Evolutionary conservation across 1,140 invertebrate species (phyloP).

Genomic region (Eufriesea mexicana): DNA sequence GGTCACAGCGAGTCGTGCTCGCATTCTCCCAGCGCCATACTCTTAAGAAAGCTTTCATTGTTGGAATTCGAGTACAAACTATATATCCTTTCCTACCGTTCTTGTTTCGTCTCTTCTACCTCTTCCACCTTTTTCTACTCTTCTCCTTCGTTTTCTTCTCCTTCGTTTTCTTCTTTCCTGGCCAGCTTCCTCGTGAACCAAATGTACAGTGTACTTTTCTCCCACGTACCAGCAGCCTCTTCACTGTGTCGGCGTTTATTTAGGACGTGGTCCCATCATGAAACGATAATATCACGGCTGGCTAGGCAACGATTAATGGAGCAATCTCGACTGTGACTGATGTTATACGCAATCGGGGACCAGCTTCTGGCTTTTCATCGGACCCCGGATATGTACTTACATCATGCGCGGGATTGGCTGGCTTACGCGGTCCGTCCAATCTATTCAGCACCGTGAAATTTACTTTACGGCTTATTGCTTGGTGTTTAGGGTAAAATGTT

Average conservation of each 20-base stretch:
- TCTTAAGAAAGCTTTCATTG: slow-evolving; percentile 65
- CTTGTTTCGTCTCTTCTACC: neutral
- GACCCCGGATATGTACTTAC: slow-evolving; percentile 19
- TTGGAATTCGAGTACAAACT: slow-evolving; percentile 54
- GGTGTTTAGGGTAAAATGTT: slow-evolving; percentile 32
- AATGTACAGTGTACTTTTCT: neutral
- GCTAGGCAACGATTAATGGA: slow-evolving; percentile 59
- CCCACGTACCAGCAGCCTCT: neutral
- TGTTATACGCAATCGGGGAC: slow-evolving; percentile 61
- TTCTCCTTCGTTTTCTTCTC: neutral
- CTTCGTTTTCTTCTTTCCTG: neutral
- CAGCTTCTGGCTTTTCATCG: slow-evolving; percentile 61
- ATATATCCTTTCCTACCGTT: slow-evolving; percentile 17
- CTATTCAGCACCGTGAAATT: slow-evolving; percentile 54
- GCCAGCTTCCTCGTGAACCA: slow-evolving; percentile 6
- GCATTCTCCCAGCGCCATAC: slow-evolving; percentile 38
- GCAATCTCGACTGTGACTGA: slow-evolving; percentile 56
- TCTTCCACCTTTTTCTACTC: too few relatives aligned
- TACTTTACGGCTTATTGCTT: slow-evolving; percentile 55
- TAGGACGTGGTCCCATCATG: slow-evolving; percentile 58
- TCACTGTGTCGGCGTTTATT: slow-evolving; percentile 52
- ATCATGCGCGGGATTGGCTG: slow-evolving; percentile 21
- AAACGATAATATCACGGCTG: slow-evolving; percentile 57
- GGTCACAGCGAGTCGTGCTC: slow-evolving; percentile 32
- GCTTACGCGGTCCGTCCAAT: slow-evolving; percentile 37